Percentiles rank a stretch among this genome's conserved stretches.
Evolutionary conservation across 1,140 invertebrate genomes (phyloP).

Genomic region (Physella acuta): DNA sequence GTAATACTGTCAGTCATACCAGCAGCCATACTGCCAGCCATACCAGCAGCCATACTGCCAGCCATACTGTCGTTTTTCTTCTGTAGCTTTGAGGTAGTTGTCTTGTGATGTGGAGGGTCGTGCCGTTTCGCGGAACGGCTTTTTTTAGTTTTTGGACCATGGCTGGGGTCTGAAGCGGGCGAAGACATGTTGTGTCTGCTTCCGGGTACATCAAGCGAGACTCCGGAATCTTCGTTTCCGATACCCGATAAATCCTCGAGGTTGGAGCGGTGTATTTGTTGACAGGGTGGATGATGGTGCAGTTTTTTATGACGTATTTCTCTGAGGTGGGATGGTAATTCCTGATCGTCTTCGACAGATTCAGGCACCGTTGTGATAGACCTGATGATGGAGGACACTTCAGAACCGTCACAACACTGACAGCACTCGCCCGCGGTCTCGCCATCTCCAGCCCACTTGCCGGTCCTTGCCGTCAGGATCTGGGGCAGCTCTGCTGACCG

Average conservation of each 20-base stretch:
- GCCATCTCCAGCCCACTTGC: slow-evolving; percentile 22
- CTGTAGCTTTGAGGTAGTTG: too few relatives aligned
- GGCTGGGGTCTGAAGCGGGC: not conserved
- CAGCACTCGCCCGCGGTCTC: not conserved
- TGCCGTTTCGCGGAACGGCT: not conserved
- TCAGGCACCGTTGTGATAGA: not conserved
- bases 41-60: too few relatives aligned
- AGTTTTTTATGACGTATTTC: too few relatives aligned
- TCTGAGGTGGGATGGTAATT: not conserved
- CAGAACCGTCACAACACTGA: slow-evolving; percentile 32
- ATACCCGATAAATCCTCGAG: not conserved
- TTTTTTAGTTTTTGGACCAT: not conserved
- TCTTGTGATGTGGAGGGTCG: too few relatives aligned
- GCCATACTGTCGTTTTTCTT: not conserved
- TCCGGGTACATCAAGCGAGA: not conserved
- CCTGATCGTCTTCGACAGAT: too few relatives aligned
- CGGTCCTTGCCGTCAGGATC: not conserved
- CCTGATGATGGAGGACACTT: slow-evolving; percentile 27
- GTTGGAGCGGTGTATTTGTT: not conserved
- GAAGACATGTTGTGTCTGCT: not conserved
- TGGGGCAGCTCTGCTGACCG: too few relatives aligned
- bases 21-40: too few relatives aligned
- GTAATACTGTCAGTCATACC: not conserved
- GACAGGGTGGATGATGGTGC: too few relatives aligned
- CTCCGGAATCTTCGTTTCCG: not conserved